Percentiles rank a stretch among this genome's conserved stretches.
These are phyloP conservation scores for Alces alces DNA, from an alignment of 2,113 vertebrate species.

Conservation along the genomic window DNA sequence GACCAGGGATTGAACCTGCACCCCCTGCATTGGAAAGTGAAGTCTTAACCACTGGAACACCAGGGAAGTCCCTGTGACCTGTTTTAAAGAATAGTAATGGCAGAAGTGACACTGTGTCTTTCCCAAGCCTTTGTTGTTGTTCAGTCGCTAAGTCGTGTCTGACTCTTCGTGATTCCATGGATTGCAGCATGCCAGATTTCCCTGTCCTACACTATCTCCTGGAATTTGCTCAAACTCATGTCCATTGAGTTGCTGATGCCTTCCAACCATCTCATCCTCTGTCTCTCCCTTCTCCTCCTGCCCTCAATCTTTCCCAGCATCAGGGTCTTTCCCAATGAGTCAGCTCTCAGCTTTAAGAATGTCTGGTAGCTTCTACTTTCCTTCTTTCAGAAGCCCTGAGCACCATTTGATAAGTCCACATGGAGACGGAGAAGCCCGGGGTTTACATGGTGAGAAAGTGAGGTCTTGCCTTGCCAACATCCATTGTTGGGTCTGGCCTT, in stretches of 20 bases:
- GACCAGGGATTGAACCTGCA: background rate
- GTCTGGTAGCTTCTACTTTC: background rate
- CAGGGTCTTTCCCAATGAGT: background rate
- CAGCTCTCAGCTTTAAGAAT: background rate
- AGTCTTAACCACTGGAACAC: background rate
- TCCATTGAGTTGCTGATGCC: background rate
- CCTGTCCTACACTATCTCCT: background rate
- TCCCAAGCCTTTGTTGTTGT: background rate
- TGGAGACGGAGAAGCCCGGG: background rate
- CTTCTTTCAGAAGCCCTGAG: background rate
- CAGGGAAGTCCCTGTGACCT: background rate
- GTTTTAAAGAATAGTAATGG: constrained; percentile 8
- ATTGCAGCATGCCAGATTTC: background rate
- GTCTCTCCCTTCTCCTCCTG: background rate
- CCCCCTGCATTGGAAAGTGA: background rate
- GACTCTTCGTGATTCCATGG: background rate
- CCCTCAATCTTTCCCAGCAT: background rate
- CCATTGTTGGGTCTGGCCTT: background rate
- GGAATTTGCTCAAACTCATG: background rate
- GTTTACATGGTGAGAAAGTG: background rate
- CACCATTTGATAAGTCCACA: background rate
- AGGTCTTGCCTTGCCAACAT: background rate
- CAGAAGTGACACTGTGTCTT: background rate
- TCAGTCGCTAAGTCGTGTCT: background rate
- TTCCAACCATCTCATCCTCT: background rate